Evolutionary conservation across 2,888 invertebrate genomes (phyloP), one percentile per base, ranked within the genome.

Genomic region (Drosophila histrio): DNA sequence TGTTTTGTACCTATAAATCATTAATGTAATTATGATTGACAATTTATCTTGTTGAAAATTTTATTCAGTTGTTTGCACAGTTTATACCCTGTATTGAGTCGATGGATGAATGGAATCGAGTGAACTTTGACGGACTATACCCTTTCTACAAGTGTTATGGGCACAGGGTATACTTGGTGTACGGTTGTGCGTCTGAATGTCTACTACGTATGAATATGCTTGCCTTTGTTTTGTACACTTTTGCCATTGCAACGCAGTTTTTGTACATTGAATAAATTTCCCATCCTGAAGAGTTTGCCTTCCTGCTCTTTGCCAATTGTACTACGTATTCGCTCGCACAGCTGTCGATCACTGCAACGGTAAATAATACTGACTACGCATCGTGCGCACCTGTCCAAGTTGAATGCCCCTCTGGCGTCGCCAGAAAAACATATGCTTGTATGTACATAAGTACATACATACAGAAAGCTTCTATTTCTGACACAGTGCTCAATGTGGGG

Each of bases 341-440:
- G 67, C 73, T 87, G 84, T 71, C 72, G 73, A 87, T 87, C 80
- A 38, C 41, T 13, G 43, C 41, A 53, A 77, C 81, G 70, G 80
- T 71, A 74, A 77, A 77, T 44, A n/a, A 39, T 15, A 39, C 41
- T 59, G 56, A 60, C 69, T 53, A 44, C 57, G 52, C 52, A 58
- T 64, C 72, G 52, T 47, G 83, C 87, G 83, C 87, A 79, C 87
- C 87, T 86, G 87, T 71, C 84, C 53, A 56, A 69, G 70, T 75
- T 75, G 53, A 71, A 71, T 75, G 70, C 53, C 75, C 69, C 69
- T 22, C 69, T 22, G 44, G 19, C 47, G 30, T 54, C 32, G 34
- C 36, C 38, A 28, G 34, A 8, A 49, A 30, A 19, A 21, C 41
- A 41, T 41, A 43, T 39, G 15, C 15, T 30, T 39, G 34, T 46